Evolutionary conservation across 2,888 invertebrate species (phyloP).

Genomic region (Leptinotarsa haldemani): DNA sequence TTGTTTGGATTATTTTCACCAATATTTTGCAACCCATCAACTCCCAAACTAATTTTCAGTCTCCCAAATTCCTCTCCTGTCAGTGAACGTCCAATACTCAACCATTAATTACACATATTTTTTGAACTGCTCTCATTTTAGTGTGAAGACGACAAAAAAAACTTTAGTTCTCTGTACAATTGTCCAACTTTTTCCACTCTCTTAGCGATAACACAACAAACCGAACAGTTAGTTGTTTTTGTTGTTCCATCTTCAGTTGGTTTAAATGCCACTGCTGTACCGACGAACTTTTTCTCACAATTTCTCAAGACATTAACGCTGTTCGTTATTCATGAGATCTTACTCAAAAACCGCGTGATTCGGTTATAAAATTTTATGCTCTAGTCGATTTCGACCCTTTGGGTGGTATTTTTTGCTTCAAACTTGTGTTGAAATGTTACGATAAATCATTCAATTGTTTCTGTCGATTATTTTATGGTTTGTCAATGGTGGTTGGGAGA

Average conservation of each 20-base stretch:
- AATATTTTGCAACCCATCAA: too few relatives aligned
- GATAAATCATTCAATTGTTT: conserved; percentile 21
- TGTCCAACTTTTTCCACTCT: not conserved
- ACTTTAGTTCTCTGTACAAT: not conserved
- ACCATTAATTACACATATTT: too few relatives aligned
- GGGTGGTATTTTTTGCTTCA: conserved; percentile 23
- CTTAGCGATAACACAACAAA: not conserved
- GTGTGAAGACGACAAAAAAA: too few relatives aligned
- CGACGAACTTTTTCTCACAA: conserved; percentile 5
- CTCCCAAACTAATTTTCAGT: too few relatives aligned
- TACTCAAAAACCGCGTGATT: conserved; percentile 16
- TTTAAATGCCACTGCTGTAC: conserved; percentile 8
- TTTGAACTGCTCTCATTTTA: too few relatives aligned
- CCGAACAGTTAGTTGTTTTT: not conserved
- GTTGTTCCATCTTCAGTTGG: conserved; percentile 10
- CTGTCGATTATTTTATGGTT: not conserved
- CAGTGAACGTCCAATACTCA: too few relatives aligned
- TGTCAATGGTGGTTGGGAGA: not conserved
- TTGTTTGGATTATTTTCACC: too few relatives aligned
- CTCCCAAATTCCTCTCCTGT: too few relatives aligned
- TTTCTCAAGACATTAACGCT: conserved; percentile 16
- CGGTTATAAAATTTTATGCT: conserved; percentile 21
- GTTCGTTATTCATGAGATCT: conserved; percentile 23
- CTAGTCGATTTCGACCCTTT: conserved; percentile 10
- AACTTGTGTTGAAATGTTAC: conserved; percentile 16